A percentile compares a stretch with the other conserved stretches of the same genome.
phyloP scores from a whole-genome alignment of 2,888 invertebrate species.

The Neocrepidodera transversa region DNA sequence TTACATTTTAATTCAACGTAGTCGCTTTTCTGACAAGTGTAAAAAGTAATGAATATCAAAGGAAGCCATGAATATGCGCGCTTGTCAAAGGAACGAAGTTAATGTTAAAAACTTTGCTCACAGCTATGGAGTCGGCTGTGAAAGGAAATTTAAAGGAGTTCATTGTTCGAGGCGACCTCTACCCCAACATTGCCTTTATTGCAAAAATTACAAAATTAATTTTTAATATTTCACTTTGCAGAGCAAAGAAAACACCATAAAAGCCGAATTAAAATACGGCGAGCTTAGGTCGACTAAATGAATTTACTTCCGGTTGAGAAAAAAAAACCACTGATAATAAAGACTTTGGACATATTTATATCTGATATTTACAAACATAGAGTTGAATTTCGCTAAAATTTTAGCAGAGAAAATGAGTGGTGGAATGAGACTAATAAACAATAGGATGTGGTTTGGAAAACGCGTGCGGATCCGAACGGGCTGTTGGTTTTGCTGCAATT shows the following conservation, averaged over 20 bases:
- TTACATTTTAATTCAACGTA: conserved; percentile 13
- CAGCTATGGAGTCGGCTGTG: conserved; percentile 21
- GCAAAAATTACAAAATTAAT: conserved; percentile 34
- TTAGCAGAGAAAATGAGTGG: conserved; percentile 10
- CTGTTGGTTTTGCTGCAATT: conserved; percentile 32
- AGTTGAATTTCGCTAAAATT: conserved; percentile 4
- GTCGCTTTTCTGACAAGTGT: conserved; percentile 10
- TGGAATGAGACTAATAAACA: conserved; percentile 27
- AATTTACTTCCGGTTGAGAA: background rate
- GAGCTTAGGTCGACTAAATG: background rate
- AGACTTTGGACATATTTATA: background rate
- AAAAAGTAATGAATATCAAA: conserved; percentile 33
- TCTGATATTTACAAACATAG: conserved; percentile 10
- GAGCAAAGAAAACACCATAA: conserved; percentile 16
- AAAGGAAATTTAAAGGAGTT: conserved; percentile 30
- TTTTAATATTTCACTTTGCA: conserved; percentile 36
- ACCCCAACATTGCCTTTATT: conserved; percentile 23
- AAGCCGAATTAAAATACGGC: conserved; percentile 18
- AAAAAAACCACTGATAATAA: background rate
- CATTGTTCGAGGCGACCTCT: conserved; percentile 28
- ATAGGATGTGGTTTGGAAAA: conserved; percentile 28
- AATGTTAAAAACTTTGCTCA: conserved; percentile 28
- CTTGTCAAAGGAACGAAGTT: conserved; percentile 32
- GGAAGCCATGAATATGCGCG: conserved; percentile 29
- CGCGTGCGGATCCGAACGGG: conserved; percentile 28